Percentiles rank a stretch among this genome's conserved stretches.
phyloP scores from a whole-genome alignment of 2,113 vertebrate genomes.

The Hydrochoerus hydrochaeris region DNA sequence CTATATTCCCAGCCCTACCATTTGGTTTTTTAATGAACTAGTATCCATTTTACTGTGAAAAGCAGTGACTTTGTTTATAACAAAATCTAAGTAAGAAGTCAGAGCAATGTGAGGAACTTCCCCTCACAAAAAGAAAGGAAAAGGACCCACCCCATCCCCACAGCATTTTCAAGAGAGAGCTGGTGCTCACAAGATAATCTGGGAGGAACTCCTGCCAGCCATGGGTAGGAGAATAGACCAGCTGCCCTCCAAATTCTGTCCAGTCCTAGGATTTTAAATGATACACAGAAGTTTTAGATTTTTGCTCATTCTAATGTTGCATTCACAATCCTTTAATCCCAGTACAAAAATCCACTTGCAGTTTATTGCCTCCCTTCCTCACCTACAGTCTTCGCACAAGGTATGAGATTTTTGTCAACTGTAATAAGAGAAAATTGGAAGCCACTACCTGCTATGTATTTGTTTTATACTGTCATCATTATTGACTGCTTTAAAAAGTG shows the following conservation, averaged over 20 bases:
- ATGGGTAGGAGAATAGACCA: background rate
- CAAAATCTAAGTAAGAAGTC: background rate
- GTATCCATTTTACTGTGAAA: background rate
- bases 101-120: background rate
- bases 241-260: background rate
- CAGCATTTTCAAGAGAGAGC: background rate
- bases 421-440: conserved; percentile 29
- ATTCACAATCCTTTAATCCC: background rate
- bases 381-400: background rate
- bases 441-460: background rate
- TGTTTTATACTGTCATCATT: conserved; percentile 34
- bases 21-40: background rate
- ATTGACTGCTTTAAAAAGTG: conserved; percentile 21
- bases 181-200: no score
- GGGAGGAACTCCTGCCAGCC: background rate
- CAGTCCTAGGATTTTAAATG: background rate
- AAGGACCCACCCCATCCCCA: fast-evolving
- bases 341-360: background rate
- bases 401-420: background rate
- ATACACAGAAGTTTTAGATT: background rate
- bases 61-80: background rate
- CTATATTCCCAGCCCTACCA: no score
- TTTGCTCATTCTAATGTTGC: background rate
- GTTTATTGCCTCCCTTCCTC: background rate
- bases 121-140: background rate